Percentiles rank a stretch among this genome's conserved stretches.
Conservation (phyloP, 2,113 vertebrate species). For the Nyctibius bracteatus region DNA sequence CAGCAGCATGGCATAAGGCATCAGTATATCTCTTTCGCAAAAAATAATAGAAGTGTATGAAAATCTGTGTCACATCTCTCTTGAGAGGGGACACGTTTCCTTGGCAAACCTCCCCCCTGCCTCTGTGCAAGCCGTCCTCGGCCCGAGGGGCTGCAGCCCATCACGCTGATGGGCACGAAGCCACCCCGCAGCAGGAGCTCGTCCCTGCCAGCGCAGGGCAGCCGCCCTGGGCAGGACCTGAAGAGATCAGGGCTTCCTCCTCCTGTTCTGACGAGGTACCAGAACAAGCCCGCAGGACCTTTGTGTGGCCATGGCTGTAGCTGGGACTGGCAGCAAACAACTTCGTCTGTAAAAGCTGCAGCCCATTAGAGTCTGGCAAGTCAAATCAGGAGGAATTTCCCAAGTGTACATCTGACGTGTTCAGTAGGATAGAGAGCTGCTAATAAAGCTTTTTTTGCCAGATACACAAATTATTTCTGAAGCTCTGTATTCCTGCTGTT, state of each 20-base stretch:
- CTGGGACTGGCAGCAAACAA: background rate
- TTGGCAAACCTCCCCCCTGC: background rate
- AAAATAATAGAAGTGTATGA: background rate
- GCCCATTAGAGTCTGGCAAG: background rate
- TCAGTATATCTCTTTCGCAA: background rate
- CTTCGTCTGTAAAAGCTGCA: background rate
- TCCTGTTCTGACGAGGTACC: background rate
- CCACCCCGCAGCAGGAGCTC: background rate
- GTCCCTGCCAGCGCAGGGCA: background rate
- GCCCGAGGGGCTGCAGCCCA: background rate
- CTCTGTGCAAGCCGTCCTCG: background rate
- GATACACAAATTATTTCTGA: background rate
- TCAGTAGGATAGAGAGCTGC: background rate
- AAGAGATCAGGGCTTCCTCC: background rate
- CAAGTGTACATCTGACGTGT: background rate
- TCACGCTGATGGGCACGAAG: background rate
- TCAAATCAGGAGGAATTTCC: background rate
- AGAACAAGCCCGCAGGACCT: background rate
- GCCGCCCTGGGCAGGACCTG: background rate
- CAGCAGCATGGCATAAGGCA: background rate
- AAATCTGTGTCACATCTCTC: background rate
- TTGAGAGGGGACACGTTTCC: background rate
- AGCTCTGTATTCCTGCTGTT: background rate
- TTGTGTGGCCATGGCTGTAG: rapidly evolving
- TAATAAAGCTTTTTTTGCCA: background rate